These are phyloP conservation scores for Nesometra sesokonis DNA, from an alignment of 35 echinoderm and acorn worm genomes.

Conservation along the genomic window DNA sequence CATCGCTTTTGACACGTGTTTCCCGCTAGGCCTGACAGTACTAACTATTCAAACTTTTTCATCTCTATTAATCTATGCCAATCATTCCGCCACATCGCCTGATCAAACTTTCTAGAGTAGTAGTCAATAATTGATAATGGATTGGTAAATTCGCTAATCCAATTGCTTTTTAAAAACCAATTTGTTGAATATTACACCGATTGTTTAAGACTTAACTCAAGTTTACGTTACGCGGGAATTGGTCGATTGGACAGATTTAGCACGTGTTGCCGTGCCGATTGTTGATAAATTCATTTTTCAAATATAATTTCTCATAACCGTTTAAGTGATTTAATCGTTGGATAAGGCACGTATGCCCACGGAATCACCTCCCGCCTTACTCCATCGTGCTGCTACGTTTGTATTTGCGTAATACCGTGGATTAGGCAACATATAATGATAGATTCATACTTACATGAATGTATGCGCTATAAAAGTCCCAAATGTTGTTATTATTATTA, in stretches of 20 bases:
- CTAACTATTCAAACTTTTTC: background rate
- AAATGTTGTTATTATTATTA: too few relatives aligned
- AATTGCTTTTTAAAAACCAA: background rate
- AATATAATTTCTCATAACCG: background rate
- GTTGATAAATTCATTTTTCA: background rate
- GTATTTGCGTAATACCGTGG: too few relatives aligned
- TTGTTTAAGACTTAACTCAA: background rate
- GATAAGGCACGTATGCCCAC: background rate
- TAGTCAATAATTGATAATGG: background rate
- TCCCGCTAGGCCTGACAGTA: background rate
- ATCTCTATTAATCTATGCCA: background rate
- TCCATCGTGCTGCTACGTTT: too few relatives aligned
- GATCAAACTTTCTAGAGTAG: background rate
- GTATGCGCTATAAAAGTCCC: too few relatives aligned
- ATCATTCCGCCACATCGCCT: background rate
- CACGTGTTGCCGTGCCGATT: background rate
- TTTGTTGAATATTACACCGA: background rate
- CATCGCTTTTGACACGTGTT: background rate
- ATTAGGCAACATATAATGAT: too few relatives aligned
- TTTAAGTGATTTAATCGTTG: background rate
- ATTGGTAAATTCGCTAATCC: background rate
- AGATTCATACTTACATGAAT: too few relatives aligned
- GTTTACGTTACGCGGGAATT: background rate
- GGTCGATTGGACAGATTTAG: background rate
- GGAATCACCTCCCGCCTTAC: too few relatives aligned